These are phyloP conservation scores for Stratiomys singularior DNA, from an alignment of 2,888 invertebrate species.

Conservation along the genomic window DNA sequence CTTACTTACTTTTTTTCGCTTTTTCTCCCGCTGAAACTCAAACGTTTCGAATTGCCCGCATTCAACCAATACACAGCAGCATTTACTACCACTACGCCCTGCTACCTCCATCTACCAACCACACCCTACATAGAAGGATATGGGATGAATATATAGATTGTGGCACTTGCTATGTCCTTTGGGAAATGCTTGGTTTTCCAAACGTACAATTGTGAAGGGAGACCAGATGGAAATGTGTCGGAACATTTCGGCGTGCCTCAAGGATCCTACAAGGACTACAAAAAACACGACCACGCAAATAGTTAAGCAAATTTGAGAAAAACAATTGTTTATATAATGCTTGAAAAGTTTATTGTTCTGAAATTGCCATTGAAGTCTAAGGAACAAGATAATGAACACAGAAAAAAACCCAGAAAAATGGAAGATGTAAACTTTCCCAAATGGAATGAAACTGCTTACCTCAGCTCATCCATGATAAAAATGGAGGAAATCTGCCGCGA, in stretches of 20 bases:
- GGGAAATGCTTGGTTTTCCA: constrained; percentile 2
- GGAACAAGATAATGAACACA: no score
- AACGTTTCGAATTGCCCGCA: constrained; percentile 37
- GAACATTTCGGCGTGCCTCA: no score
- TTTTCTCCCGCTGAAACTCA: constrained; percentile 18
- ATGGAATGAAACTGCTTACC: constrained; percentile 2
- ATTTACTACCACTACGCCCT: constrained; percentile 34
- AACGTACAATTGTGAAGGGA: not conserved
- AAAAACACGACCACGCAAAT: no score
- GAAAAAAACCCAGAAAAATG: no score
- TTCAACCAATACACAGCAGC: constrained; percentile 42
- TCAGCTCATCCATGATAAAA: not conserved
- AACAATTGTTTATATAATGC: no score
- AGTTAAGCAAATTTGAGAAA: no score
- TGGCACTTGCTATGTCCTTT: not conserved
- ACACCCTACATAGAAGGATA: constrained; percentile 4
- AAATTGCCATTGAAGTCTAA: no score
- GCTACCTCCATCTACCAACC: constrained; percentile 15
- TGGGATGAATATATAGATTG: constrained; percentile 21
- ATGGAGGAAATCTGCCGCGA: constrained; percentile 8
- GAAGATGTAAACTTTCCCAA: not conserved
- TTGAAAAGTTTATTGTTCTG: no score
- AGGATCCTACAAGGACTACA: no score
- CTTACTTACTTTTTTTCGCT: not conserved
- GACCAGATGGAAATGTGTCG: not conserved